Evolutionary conservation across 1,140 invertebrate species (phyloP), one percentile per base, ranked within the genome.

Genomic region (Nebria ingens): DNA sequence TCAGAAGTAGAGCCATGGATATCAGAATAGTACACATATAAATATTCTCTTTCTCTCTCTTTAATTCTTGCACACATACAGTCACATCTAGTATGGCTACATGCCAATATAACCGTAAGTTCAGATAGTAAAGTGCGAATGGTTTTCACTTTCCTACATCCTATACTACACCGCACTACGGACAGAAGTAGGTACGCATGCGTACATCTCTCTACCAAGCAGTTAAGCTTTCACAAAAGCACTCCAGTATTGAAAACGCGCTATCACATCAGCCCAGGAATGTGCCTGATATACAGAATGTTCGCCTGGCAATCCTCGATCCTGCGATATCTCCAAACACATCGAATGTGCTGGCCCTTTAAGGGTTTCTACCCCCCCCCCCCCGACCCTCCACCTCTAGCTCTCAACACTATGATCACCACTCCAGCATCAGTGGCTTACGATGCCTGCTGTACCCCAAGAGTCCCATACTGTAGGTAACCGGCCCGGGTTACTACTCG

Each of bases 161-260:
- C n/a, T n/a, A n/a, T n/a, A n/a, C n/a, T n/a, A n/a, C n/a, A n/a
- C n/a, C n/a, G n/a, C n/a, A n/a, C n/a, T n/a, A n/a, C n/a, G n/a
- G n/a, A n/a, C n/a, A n/a, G n/a, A n/a, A n/a, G n/a, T n/a, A n/a
- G n/a, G n/a, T n/a, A n/a, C n/a, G n/a, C n/a, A n/a, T n/a, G n/a
- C n/a, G n/a, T n/a, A n/a, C n/a, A n/a, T n/a, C n/a, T n/a, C n/a
- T n/a, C n/a, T n/a, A n/a, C n/a, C n/a, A n/a, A n/a, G n/a, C n/a
- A n/a, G 40, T 17, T 45, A 45, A 45, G 40, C 40, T 17, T 3
- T 17, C 9, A 45, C 40, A 45, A 45, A 45, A 17, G 40, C 40
- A 45, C 40, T 45, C 6, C n/a, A 17, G 40, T 45, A 45, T 45
- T 45, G 40, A 45, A 45, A 45, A 45, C 40, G n/a, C n/a, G 40